These are phyloP conservation scores for Alcedo atthis DNA, from an alignment of 2,797 vertebrate species.

Conservation along the genomic window DNA sequence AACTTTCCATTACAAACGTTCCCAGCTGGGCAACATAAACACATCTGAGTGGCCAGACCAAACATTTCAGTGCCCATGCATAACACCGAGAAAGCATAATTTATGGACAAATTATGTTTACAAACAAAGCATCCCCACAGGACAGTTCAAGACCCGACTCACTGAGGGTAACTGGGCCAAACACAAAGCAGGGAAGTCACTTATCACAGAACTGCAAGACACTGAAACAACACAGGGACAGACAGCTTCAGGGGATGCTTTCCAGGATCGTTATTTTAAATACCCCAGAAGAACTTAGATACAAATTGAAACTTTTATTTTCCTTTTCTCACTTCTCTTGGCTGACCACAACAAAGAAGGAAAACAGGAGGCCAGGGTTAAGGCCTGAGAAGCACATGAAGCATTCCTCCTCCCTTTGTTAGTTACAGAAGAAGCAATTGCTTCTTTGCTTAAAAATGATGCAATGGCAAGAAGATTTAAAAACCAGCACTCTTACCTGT, in stretches of 20 bases:
- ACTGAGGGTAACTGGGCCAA: background rate
- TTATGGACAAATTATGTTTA: background rate
- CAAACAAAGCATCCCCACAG: background rate
- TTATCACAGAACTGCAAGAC: background rate
- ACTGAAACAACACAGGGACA: background rate
- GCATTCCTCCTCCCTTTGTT: background rate
- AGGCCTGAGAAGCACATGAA: background rate
- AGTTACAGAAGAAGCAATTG: background rate
- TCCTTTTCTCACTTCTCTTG: background rate
- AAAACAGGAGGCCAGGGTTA: background rate
- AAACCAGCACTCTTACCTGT: too few relatives aligned
- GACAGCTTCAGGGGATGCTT: background rate
- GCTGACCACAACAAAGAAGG: background rate
- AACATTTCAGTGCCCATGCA: background rate
- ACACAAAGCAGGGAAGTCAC: background rate
- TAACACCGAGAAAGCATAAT: background rate
- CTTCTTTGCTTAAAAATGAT: background rate
- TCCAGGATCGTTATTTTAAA: background rate
- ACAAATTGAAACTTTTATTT: background rate
- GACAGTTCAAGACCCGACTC: background rate
- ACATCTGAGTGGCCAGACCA: background rate
- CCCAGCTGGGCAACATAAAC: background rate
- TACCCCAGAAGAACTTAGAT: accelerated
- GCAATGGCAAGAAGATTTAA: background rate
- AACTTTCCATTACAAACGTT: background rate